phyloP scores from a whole-genome alignment of 2,113 vertebrate genomes.

The Takifugu flavidus region DNA sequence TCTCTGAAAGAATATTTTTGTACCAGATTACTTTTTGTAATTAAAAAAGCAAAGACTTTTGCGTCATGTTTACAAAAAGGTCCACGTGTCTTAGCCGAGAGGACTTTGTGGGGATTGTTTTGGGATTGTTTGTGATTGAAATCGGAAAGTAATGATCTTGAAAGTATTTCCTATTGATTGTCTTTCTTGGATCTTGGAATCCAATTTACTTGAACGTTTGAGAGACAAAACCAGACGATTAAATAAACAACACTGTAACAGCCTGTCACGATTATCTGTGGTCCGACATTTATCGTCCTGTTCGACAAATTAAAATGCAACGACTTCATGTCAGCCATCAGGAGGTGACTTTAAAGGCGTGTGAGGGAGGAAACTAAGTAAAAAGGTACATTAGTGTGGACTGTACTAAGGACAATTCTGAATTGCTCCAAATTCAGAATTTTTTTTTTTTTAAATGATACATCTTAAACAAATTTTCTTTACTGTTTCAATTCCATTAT shows the following conservation, averaged over 20 bases:
- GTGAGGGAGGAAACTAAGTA: too few species aligned
- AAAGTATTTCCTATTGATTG: slow-evolving; percentile 65
- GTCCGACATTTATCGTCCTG: not conserved
- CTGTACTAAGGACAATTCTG: too few species aligned
- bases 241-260: slow-evolving; percentile 25
- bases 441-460: too few species aligned
- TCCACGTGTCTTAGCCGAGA: slow-evolving; percentile 65
- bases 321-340: not conserved
- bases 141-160: slow-evolving; percentile 34
- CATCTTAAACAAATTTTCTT: too few species aligned
- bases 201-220: slow-evolving; percentile 68
- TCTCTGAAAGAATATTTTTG: slow-evolving; percentile 75
- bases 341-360: not conserved
- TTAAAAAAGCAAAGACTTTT: slow-evolving; percentile 59
- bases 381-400: too few species aligned
- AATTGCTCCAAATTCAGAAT: not conserved
- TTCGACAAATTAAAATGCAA: not conserved
- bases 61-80: slow-evolving; percentile 75
- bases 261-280: too few species aligned
- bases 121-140: slow-evolving; percentile 24
- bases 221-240: slow-evolving; percentile 23
- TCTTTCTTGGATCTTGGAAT: slow-evolving; percentile 62
- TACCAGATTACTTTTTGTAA: slow-evolving; percentile 73
- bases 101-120: slow-evolving; percentile 1
- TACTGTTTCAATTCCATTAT: too few species aligned